A percentile compares a stretch with the other conserved stretches of the same genome.
Conservation (phyloP, 2,888 invertebrate species). For the Catocala nupta region DNA sequence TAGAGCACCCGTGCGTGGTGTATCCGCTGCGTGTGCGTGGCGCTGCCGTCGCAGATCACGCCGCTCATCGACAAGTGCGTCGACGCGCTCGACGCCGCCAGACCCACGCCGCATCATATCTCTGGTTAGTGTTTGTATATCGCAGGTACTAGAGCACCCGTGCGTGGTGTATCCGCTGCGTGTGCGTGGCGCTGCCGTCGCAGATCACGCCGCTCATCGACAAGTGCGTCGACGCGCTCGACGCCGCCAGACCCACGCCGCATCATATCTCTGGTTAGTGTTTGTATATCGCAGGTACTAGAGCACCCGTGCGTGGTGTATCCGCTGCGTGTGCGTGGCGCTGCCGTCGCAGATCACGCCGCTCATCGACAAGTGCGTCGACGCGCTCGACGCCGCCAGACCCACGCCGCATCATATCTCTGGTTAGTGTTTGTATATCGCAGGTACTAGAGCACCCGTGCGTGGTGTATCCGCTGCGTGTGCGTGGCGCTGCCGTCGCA, state of each 20-base stretch:
- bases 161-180: slow-evolving; percentile 97
- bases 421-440: slow-evolving; percentile 59
- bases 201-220: slow-evolving; percentile 98
- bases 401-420: slow-evolving; percentile 96
- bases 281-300: slow-evolving; percentile 87
- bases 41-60: slow-evolving; percentile 97
- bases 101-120: slow-evolving; percentile 95
- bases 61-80: slow-evolving; percentile 95
- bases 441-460: slow-evolving; percentile 97
- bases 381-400: slow-evolving; percentile 95
- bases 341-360: slow-evolving; percentile 98
- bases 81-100: slow-evolving; percentile 95
- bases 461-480: slow-evolving; percentile 97
- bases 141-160: slow-evolving; percentile 95
- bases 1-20: slow-evolving; percentile 99
- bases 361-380: slow-evolving; percentile 95
- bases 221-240: slow-evolving; percentile 94
- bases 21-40: slow-evolving; percentile 95
- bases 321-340: slow-evolving; percentile 96
- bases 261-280: slow-evolving; percentile 91
- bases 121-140: slow-evolving; percentile 76
- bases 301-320: slow-evolving; percentile 98
- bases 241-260: slow-evolving; percentile 95
- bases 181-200: slow-evolving; percentile 97
- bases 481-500: slow-evolving; percentile 98